Evolutionary conservation across 1,140 invertebrate genomes (phyloP).

Genomic region (Planococcus citri): DNA sequence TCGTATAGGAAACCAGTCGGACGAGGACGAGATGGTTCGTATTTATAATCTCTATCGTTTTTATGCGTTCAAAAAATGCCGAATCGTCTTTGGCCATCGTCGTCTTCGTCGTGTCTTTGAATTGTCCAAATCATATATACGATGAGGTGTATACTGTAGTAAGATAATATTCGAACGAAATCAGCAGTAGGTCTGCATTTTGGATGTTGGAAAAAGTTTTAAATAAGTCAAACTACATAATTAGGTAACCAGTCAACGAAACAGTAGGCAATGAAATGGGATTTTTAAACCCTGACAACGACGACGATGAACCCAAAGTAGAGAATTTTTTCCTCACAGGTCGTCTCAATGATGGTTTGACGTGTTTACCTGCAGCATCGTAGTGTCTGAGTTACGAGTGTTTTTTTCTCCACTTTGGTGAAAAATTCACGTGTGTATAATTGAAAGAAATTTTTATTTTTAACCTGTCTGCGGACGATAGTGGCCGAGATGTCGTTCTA

Average conservation of each 20-base stretch:
- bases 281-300: not conserved
- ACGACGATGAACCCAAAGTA: too few relatives aligned
- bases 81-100: too few relatives aligned
- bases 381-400: too few relatives aligned
- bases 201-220: not conserved
- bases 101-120: not conserved
- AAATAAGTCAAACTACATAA: not conserved
- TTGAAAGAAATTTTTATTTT: too few relatives aligned
- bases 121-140: not conserved
- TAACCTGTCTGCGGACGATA: too few relatives aligned
- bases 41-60: not conserved
- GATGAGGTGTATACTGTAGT: too few relatives aligned
- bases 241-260: not conserved
- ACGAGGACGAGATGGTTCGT: not conserved
- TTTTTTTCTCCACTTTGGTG: too few relatives aligned
- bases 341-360: too few relatives aligned
- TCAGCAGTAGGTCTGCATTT: not conserved
- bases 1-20: not conserved
- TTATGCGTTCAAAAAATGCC: not conserved
- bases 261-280: not conserved
- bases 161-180: not conserved
- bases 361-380: too few relatives aligned
- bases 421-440: too few relatives aligned
- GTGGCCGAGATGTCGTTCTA: too few relatives aligned
- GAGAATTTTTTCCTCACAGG: too few relatives aligned